Evolutionary conservation across 1,140 invertebrate species (phyloP), one percentile per base, ranked within the genome.

Genomic region (Pogonognathellus flavescens): DNA sequence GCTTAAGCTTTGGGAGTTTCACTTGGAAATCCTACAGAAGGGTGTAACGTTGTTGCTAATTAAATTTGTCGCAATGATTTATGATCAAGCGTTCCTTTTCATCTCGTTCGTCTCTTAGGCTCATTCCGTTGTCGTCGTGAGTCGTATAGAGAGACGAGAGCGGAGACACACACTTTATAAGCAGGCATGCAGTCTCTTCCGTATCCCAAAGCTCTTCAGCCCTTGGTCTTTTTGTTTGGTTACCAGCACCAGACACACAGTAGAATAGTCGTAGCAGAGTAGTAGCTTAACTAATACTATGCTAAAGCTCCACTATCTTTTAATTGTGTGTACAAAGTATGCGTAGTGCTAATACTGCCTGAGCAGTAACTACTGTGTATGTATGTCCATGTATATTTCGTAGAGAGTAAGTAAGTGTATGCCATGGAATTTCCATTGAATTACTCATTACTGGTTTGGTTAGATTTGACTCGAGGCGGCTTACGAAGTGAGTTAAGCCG

Each of bases 1-100:
- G 70, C 70, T 76, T 76, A 76, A 76, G 70, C 70, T n/a, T 76
- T 76, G 70, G 31, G 25, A 76, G 70, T 76, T 76, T 76, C 70
- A 76, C 70, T 76, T 76, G 70, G 70, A 76, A 76, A 76, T 76
- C 70, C 70, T 76, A 41, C 41, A 49, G 31, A 76, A 76, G 70
- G 80, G 84, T 82, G 60, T 41, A 86, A 62, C 31, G 20, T 72
- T 83, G 80, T 83, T 88, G 81, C 87, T 88, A 88, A 88, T 88
- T 88, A 88, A 88, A 88, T 88, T 88, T 88, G 87, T 88, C 87
- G 83, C 85, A 76, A 86, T 88, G 87, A 88, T 88, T 88, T 88
- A 88, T 86, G 87, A 88, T 85, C 83, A 72, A 59, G 80, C 84
- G 66, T 83, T 85, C 66, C 84, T 82, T 87, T 85, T 86, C 86